These are phyloP conservation scores for Lasius platythorax DNA, from an alignment of 2,888 invertebrate genomes.

Conservation along the genomic window DNA sequence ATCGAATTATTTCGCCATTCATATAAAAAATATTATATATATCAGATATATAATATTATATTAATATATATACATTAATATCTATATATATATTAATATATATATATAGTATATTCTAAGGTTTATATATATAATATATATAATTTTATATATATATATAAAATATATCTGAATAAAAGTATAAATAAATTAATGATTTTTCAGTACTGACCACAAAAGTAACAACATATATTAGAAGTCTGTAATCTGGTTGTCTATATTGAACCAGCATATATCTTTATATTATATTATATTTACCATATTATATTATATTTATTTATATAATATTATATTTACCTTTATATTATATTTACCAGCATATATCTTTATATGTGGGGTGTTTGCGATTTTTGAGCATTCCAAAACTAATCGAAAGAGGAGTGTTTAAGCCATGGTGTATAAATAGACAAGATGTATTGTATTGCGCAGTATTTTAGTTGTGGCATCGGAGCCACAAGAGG, in stretches of 20 bases:
- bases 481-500: too few species aligned
- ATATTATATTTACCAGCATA: too few species aligned
- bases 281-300: too few species aligned
- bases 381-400: not conserved
- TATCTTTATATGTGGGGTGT: too few species aligned
- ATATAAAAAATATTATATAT: too few species aligned
- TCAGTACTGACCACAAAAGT: not conserved
- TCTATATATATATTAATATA: not conserved
- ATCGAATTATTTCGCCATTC: not conserved
- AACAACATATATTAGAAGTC: too few species aligned
- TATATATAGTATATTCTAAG: not conserved
- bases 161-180: not conserved
- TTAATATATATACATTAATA: too few species aligned
- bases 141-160: not conserved
- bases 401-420: not conserved
- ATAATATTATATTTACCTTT: too few species aligned
- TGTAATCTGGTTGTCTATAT: too few species aligned
- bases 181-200: not conserved
- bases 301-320: too few species aligned
- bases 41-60: too few species aligned
- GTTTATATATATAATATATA: not conserved
- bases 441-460: not conserved
- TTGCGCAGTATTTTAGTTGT: not conserved
- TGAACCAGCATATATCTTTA: too few species aligned
- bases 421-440: not conserved